Percentiles rank a stretch among this genome's conserved stretches.
phyloP scores from a whole-genome alignment of 2,797 vertebrate genomes.

The Corythornis leucogaster region DNA sequence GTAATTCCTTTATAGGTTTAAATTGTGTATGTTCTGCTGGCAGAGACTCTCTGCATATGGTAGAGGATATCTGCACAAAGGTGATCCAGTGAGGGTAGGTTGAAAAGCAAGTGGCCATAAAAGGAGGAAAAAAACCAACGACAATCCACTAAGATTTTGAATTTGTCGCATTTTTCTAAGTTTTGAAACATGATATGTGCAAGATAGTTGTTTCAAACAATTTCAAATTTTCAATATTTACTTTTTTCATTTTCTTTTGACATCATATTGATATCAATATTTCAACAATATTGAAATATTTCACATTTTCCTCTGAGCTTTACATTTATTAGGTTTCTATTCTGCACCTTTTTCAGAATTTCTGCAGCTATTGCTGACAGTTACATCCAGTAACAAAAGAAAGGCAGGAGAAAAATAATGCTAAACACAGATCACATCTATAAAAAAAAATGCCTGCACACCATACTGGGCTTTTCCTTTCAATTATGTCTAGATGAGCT shows the following conservation, averaged over 20 bases:
- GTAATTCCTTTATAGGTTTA: neutral
- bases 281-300: neutral
- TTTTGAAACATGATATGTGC: neutral
- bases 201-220: neutral
- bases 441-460: neutral
- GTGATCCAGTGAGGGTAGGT: neutral
- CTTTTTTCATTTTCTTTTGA: neutral
- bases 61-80: neutral
- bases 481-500: neutral
- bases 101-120: neutral
- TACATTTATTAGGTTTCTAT: neutral
- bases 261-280: neutral
- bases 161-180: neutral
- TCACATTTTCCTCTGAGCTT: neutral
- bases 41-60: neutral
- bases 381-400: neutral
- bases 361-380: neutral
- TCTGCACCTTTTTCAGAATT: neutral
- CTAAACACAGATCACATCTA: neutral
- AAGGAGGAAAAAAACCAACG: neutral
- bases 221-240: neutral
- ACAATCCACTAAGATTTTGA: neutral
- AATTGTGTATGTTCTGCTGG: neutral
- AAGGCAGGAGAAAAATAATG: neutral
- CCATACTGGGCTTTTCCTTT: neutral